Percentiles rank a stretch among this genome's conserved stretches.
These are phyloP conservation scores for Neodiprion virginianus DNA, from an alignment of 1,140 invertebrate genomes.

Conservation along the genomic window DNA sequence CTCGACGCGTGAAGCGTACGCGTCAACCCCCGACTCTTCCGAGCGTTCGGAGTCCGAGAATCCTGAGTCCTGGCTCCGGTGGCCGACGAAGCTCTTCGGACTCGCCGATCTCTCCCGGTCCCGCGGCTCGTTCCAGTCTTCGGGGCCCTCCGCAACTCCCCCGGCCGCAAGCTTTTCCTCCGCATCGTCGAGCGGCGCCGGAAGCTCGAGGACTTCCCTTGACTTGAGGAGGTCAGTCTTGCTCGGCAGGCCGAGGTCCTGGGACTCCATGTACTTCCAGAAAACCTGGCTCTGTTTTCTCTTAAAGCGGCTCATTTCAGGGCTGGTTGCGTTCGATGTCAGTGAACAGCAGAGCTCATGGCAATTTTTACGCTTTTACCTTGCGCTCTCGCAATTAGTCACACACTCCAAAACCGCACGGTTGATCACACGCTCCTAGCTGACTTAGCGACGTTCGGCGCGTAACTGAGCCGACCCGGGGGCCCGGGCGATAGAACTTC, in stretches of 20 bases:
- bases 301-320: slow-evolving; percentile 53
- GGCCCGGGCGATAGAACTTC: background rate
- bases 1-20: background rate
- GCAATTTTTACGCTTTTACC: no score
- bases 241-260: slow-evolving; percentile 30
- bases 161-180: slow-evolving; percentile 15
- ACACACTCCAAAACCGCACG: no score
- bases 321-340: background rate
- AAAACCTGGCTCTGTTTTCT: slow-evolving; percentile 55
- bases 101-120: slow-evolving; percentile 30
- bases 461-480: background rate
- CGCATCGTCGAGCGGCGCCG: background rate
- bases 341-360: no score
- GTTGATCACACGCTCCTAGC: background rate
- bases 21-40: slow-evolving; percentile 34
- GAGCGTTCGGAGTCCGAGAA: slow-evolving; percentile 62
- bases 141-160: slow-evolving; percentile 3
- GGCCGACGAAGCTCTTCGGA: slow-evolving; percentile 33
- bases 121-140: slow-evolving; percentile 6
- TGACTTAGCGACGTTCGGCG: background rate
- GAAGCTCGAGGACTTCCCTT: background rate
- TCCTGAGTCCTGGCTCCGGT: slow-evolving; percentile 62
- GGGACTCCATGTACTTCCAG: slow-evolving; percentile 51
- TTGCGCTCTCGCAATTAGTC: no score
- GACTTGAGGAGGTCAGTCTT: background rate